Base-by-base conservation (phyloP, 2,113 vertebrate species). In the Nibea coibor region DNA sequence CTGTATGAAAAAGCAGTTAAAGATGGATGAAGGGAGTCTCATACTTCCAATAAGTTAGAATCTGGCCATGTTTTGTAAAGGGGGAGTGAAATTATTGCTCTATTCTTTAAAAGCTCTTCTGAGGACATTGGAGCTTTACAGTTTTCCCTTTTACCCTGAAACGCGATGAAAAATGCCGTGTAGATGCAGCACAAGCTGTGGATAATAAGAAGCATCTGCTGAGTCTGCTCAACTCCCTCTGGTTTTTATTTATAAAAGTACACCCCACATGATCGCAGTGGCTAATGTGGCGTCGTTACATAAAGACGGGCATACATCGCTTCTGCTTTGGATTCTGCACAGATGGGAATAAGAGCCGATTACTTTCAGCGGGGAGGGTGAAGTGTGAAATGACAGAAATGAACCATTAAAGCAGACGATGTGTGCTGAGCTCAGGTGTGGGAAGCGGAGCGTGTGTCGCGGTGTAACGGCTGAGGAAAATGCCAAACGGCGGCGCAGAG, bases 201-300 rank as follows among this genome's bases (percentile, higher is more conserved):
- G 63, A 72, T 74, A 71, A 86, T 66, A 65, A 77, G 53, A 53
- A 75, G 73, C 72, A 72, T 87, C 76, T 78, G 80, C 69, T 79
- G 56, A 39, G 4, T 67, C 62, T 8, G 6, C 24, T 9, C 45
- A 84, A 43, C 58, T 85, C 79, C 78, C 62, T 51, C 75, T 77
- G 81, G 81, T 51, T 51, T 77, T 84, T 10, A 70, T 39, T 39
- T 39, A 7, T 39, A 12, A 53, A 51, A 71, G 10, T n/a, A 47
- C 35, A 72, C 54, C 63, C 62, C 51, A 53, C 5, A 43, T 61
- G 39, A 75, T 63, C 43, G 79, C 57, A 65, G 17, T 11, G 17
- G 72, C 59, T 71, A 80, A 80, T 68, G 58, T 56, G 59, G 63
- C 51, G 54, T 62, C 78, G 68, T 78, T 43, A 68, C 28, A 78